These are phyloP conservation scores for Microcebus murinus DNA, from an alignment of 2,113 vertebrate species.

Conservation along the genomic window DNA sequence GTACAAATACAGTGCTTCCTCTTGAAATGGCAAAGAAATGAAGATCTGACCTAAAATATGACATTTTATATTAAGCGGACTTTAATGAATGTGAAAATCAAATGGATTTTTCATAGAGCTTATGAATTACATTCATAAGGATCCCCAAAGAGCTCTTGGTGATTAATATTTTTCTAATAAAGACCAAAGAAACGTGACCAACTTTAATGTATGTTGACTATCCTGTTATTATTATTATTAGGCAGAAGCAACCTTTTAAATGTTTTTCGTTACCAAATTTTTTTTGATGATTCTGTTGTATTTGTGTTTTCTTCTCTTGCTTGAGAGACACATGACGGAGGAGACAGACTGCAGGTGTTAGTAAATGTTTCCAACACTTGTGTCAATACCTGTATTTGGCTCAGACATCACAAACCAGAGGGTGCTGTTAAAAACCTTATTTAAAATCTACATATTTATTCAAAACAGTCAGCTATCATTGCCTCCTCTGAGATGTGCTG, in stretches of 20 bases:
- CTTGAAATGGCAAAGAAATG: constrained; percentile 52
- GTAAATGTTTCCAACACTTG: constrained; percentile 59
- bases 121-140: constrained; percentile 70
- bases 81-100: constrained; percentile 73
- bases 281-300: not conserved
- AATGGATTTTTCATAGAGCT: constrained; percentile 57
- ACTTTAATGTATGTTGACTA: constrained; percentile 28
- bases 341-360: constrained; percentile 65
- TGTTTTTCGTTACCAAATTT: not conserved
- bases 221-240: not conserved
- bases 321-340: constrained; percentile 46
- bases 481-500: not conserved
- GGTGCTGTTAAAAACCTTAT: constrained; percentile 69
- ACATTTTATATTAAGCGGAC: constrained; percentile 71
- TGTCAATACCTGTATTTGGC: constrained; percentile 75
- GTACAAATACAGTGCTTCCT: not conserved
- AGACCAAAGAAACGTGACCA: constrained; percentile 33
- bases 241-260: not conserved
- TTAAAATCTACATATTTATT: constrained; percentile 71
- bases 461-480: constrained; percentile 29
- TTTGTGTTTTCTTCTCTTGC: not conserved
- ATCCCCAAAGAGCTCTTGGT: constrained; percentile 53
- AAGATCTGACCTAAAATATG: constrained; percentile 72
- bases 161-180: constrained; percentile 72
- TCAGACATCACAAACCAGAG: constrained; percentile 66